Base-by-base conservation (phyloP, 2,888 invertebrate species). In the Hirtodrosophila histrioides region DNA sequence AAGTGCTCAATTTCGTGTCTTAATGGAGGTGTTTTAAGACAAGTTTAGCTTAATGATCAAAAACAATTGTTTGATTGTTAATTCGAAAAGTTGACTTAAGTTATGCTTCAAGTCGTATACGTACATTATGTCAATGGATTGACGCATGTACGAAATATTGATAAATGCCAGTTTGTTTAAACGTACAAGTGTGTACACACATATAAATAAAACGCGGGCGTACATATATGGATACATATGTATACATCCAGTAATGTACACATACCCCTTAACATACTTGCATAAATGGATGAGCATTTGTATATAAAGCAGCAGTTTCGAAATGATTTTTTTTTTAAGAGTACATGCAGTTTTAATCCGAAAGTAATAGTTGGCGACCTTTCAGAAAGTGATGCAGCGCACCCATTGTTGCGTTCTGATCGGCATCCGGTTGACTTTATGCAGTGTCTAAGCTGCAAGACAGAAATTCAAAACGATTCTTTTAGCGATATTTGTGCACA, bases 361-460 rank as follows among this genome's bases (percentile, higher is more conserved):
- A 24, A 50, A 31, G 24, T 39, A n/a, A 10, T 12, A 44, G 9
- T 7, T 36, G 53, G 58, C 36, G 89, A 75, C 35, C 65, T 58
- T 31, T 85, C 89, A 5, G 91, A 91, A 71, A 89, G 83, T 62
- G 91, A 91, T 87, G 90, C 91, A 51, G 90, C 89, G 37, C 88
- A 90, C 73, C 78, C 78, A 36, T 75, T 90, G 33, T 72, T 91
- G 39, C 81, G 89, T 39, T 69, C 68, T 41, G 90, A 90, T 76
- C 71, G 65, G 10, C 73, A 82, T 55, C 57, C 76, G 31, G 71
- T 62, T n/a, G 61, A 85, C 64, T 62, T 60, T 56, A 50, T 89
- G 36, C 81, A 78, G 35, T 91, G 91, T 57, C 56, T 87, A 36
- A 91, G 88, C 58, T 91, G 91, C 68, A 68, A 66, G 7, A 31